Evolutionary conservation across 2,888 invertebrate species (phyloP), one percentile per base, ranked within the genome.

Genomic region (Hirtodrosophila cameraria): DNA sequence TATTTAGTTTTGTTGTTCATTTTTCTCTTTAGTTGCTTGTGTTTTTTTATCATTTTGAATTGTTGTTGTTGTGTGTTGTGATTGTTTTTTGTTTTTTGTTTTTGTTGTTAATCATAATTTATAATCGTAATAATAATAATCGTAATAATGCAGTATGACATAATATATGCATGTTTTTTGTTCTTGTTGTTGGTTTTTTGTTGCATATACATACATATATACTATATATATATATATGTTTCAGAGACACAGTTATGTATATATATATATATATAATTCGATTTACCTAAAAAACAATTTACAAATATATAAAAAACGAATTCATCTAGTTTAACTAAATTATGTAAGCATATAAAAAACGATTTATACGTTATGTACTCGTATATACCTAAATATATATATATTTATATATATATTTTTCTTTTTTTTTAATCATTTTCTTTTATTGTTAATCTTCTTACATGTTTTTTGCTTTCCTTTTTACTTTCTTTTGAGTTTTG

Each of bases 221-320:
- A 25, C 12, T 50, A 52, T 72, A 61, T 65, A 63, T 13, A 12
- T 28, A 20, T 33, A 12, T 30, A 20, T 63, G 36, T 58, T 53
- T 58, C n/a, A 61, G 54, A 52, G 55, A 39, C 55, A 63, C 28
- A 35, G 41, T 49, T 45, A 25, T 23, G 18, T 60, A 43, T 63
- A 77, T 88, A 85, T 45, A 25, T 23, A 5, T 60, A 43, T 63
- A 77, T 88, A 85, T 87, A 88, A 88, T 85, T 89, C 84, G 87
- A 88, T 88, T 89, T 89, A 89, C 78, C 89, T 89, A 89, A 74
- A 88, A 84, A 84, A 84, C 83, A 84, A 84, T 84, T 82, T 82
- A 85, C 83, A 84, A 82, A 84, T 82, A 82, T 84, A 85, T 77
- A 74, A 82, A 81, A 75, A 81, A 81, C 80, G 82, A 81, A 82